Percentiles rank a stretch among this genome's conserved stretches.
Conservation (phyloP, 2,888 invertebrate genomes). For the Conomelus anceps region DNA sequence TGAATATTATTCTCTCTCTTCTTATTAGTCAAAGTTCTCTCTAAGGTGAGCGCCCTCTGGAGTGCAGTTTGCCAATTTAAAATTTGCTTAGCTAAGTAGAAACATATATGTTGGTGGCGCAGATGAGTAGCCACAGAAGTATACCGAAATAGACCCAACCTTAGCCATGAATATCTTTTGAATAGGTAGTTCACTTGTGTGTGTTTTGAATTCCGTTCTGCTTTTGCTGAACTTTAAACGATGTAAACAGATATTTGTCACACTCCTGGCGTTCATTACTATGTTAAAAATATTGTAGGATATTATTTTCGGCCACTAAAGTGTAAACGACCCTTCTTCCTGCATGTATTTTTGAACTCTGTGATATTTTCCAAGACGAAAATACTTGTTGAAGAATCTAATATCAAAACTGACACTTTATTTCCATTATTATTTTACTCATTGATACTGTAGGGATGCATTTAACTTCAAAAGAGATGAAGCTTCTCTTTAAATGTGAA, state of each 20-base stretch:
- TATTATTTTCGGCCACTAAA: no score
- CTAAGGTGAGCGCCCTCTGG: neutral
- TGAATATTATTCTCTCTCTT: neutral
- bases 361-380: no score
- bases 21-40: neutral
- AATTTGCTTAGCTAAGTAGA: neutral
- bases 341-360: no score
- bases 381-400: no score
- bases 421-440: no score
- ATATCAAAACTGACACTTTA: no score
- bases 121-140: no score
- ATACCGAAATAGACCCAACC: neutral
- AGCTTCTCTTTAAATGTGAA: no score
- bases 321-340: no score
- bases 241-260: neutral
- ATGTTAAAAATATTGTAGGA: neutral
- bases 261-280: neutral
- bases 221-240: neutral
- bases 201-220: neutral
- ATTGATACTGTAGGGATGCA: no score
- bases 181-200: neutral
- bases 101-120: no score
- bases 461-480: no score
- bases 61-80: slow-evolving; percentile 31
- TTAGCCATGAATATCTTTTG: neutral